Evolutionary conservation across 2,888 invertebrate genomes (phyloP), one percentile per base, ranked within the genome.

Genomic region (Plagiodera versicolora): DNA sequence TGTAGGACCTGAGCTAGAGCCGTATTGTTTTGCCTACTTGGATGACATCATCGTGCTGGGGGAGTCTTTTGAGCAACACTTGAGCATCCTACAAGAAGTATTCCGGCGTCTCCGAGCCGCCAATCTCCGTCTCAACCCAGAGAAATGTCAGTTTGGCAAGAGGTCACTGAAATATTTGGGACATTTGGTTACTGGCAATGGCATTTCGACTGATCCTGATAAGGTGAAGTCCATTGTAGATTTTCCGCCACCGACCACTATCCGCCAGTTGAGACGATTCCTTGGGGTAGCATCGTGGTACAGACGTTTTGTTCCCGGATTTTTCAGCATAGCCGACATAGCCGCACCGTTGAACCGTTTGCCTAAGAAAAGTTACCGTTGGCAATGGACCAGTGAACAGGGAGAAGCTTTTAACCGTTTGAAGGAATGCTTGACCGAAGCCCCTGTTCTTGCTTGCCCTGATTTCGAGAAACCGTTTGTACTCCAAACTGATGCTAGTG

Each of bases 401-500:
- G 28, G 30, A 20, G 47, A 10, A 8, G 52, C 58, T 5, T 56
- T 56, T n/a, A 17, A 28, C 2, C 16, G 18, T 8, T 20, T 57
- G 14, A 57, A 56, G 19, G 24, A 9, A 6, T 14, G 20, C 8
- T 10, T 44, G 19, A 52, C 52, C 18, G 14, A 56, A 19, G 17
- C 48, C 1, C 52, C 60, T 11, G 28, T 60, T 5, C 55, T 71
- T n/a, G 44, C 60, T 0, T 67, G 67, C 46, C 68, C 68, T 1
- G 63, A 66, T 44, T 68, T 66, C 46, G 18, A 20, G 2, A 17
- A 24, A 47, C 62, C 64, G 1, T 72, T 70, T 48, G 24, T 51
- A 8, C 55, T 70, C 8, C 67, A 70, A 51, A 70, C 66, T 24
- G 67, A 67, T 52, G 70, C 66, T 0, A 61, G 56, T n/a, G 64